Evolutionary conservation across 2,888 invertebrate genomes (phyloP).

Genomic region (Philopedon plagiatum): DNA sequence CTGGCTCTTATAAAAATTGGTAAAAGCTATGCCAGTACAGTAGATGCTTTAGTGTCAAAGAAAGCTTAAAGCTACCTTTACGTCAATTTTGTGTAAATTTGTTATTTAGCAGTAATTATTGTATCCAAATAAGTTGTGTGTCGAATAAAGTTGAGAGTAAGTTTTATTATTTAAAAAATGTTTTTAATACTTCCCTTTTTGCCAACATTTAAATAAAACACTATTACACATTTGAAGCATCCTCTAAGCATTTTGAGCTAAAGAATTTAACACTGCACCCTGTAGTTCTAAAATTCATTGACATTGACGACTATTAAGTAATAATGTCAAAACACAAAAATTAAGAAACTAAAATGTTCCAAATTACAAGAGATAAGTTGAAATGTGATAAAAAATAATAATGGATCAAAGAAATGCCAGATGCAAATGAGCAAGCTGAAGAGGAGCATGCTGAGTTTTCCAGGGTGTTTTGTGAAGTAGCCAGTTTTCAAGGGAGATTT

Average conservation of each 20-base stretch:
- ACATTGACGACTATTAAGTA: neutral
- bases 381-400: neutral
- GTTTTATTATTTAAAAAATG: constrained; percentile 12
- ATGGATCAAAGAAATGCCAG: constrained; percentile 28
- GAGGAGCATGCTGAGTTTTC: constrained; percentile 45
- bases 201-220: too few relatives aligned
- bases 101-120: constrained; percentile 9
- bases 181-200: too few relatives aligned
- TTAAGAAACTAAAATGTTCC: constrained; percentile 2
- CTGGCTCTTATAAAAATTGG: constrained; percentile 72
- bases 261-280: too few relatives aligned
- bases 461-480: constrained; percentile 55
- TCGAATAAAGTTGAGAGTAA: constrained; percentile 19
- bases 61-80: constrained; percentile 37
- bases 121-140: constrained; percentile 13
- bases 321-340: neutral
- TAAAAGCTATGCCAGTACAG: constrained; percentile 63
- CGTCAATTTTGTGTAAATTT: too few relatives aligned
- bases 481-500: constrained; percentile 63
- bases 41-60: constrained; percentile 57
- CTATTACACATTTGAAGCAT: neutral
- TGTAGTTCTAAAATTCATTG: neutral
- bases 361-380: neutral
- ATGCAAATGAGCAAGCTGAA: constrained; percentile 19
- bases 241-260: too few relatives aligned